phyloP scores from a whole-genome alignment of 2,113 vertebrate genomes.

The Piaya cayana region DNA sequence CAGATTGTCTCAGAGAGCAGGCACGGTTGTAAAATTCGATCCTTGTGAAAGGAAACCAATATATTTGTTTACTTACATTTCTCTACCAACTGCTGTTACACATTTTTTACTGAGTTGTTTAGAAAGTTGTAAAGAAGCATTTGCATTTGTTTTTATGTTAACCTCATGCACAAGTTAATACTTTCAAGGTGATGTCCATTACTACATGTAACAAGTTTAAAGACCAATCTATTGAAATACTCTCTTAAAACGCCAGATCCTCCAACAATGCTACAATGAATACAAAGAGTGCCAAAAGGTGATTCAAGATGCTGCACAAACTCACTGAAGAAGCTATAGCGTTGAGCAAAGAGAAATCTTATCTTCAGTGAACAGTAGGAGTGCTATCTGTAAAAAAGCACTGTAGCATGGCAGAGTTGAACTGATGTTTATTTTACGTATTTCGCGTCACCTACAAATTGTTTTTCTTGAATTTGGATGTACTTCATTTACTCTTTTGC shows the following conservation, averaged over 20 bases:
- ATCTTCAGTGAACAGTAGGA: not conserved
- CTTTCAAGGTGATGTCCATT: not conserved
- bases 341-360: not conserved
- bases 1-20: not conserved
- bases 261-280: not conserved
- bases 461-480: not conserved
- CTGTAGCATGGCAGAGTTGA: not conserved
- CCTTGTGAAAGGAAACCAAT: not conserved
- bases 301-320: not conserved
- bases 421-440: not conserved
- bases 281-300: not conserved
- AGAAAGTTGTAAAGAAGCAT: not conserved
- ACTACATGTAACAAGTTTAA: not conserved
- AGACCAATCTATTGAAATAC: not conserved
- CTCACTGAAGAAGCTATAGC: not conserved
- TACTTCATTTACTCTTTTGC: not conserved
- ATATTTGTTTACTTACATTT: not conserved
- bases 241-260: not conserved
- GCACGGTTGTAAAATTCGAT: not conserved
- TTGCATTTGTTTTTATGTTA: not conserved
- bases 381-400: not conserved
- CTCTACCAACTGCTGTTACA: not conserved
- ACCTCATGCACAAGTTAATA: not conserved
- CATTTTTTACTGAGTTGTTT: not conserved
- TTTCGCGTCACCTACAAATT: not conserved